These are phyloP conservation scores for Pachypsylla venusta DNA, from an alignment of 1,140 invertebrate genomes.

Conservation along the genomic window DNA sequence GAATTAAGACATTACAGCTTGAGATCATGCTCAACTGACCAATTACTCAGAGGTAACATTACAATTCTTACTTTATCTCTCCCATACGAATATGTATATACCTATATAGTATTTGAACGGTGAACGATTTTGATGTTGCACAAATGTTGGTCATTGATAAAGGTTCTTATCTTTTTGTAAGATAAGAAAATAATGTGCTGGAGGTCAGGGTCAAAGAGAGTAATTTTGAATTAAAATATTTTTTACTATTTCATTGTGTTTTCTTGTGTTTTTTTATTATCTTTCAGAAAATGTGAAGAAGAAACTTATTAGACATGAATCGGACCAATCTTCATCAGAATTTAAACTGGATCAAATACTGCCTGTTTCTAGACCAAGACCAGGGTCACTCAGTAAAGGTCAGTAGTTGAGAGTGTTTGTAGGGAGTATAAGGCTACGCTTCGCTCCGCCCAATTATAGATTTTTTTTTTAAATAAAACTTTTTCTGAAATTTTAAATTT, in stretches of 20 bases:
- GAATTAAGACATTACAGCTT: constrained; percentile 5
- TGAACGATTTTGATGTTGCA: neutral
- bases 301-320: neutral
- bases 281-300: constrained; percentile 3
- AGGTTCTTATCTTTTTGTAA: no score
- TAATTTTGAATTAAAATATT: no score
- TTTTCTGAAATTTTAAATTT: no score
- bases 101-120: neutral
- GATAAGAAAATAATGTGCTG: no score
- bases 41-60: neutral
- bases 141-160: no score
- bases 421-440: no score
- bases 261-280: neutral
- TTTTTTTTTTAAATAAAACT: no score
- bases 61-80: neutral
- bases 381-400: constrained; percentile 34
- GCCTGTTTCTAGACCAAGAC: constrained; percentile 34
- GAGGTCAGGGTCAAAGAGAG: no score
- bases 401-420: no score
- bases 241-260: no score
- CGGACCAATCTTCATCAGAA: constrained; percentile 8
- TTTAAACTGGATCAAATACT: neutral
- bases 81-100: neutral
- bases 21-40: neutral
- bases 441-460: no score